phyloP scores from a whole-genome alignment of 1,140 invertebrate genomes.

The Holcopasites calliopsidis region DNA sequence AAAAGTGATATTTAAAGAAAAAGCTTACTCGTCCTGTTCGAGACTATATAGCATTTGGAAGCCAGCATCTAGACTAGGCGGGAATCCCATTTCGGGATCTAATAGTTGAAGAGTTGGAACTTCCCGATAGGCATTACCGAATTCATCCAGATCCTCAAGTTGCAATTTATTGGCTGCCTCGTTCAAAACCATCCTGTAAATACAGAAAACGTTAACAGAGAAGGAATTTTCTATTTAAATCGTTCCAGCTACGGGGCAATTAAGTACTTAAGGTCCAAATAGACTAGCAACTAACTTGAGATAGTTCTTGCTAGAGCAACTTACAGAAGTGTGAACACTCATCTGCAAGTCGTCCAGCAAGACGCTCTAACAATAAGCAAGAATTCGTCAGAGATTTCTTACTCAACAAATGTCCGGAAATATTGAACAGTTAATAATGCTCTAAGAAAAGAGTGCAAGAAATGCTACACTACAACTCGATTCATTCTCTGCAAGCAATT shows the following conservation, averaged over 20 bases:
- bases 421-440: too few species aligned
- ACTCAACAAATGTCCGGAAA: too few species aligned
- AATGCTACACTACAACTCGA: too few species aligned
- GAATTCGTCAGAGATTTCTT: too few species aligned
- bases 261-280: too few species aligned
- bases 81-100: slow-evolving; percentile 78
- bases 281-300: too few species aligned
- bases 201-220: neutral
- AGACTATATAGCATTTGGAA: slow-evolving; percentile 80
- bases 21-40: slow-evolving; percentile 78
- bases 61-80: slow-evolving; percentile 78
- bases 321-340: too few species aligned
- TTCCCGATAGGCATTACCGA: slow-evolving; percentile 75
- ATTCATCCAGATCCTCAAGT: slow-evolving; percentile 76
- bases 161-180: slow-evolving; percentile 74
- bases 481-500: too few species aligned
- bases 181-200: slow-evolving; percentile 73
- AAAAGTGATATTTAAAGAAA: neutral
- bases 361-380: too few species aligned
- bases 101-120: slow-evolving; percentile 78
- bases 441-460: too few species aligned
- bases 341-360: too few species aligned
- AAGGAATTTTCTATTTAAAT: neutral
- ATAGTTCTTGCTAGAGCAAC: too few species aligned
- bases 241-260: neutral